Evolutionary conservation across 2,888 invertebrate genomes (phyloP).

Genomic region (Melanophora roralis): DNA sequence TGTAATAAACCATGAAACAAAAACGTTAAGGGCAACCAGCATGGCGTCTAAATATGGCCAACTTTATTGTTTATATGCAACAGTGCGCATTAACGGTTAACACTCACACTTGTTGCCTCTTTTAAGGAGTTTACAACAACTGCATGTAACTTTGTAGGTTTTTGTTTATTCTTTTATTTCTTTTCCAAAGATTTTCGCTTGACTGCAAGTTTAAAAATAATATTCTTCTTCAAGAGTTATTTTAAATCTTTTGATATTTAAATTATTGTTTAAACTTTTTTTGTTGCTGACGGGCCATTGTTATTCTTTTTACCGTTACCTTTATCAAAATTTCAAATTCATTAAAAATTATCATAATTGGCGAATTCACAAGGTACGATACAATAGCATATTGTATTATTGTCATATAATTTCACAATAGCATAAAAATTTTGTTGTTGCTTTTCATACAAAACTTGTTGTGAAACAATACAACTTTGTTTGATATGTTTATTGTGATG

Average conservation of each 20-base stretch:
- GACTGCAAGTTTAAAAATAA: constrained; percentile 24
- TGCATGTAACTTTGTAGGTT: neutral
- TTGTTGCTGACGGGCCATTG: constrained; percentile 1
- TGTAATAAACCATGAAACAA: constrained; percentile 17
- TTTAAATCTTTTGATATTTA: constrained; percentile 56
- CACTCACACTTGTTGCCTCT: constrained; percentile 41
- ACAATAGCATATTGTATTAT: too few species aligned
- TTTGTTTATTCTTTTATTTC: constrained; percentile 24
- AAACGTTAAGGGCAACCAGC: constrained; percentile 37
- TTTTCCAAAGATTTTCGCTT: constrained; percentile 32
- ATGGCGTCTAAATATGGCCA: constrained; percentile 65
- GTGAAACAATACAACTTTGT: too few species aligned
- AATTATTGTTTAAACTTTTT: constrained; percentile 27
- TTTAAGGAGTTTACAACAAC: neutral
- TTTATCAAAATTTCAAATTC: constrained; percentile 41
- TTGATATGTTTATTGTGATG: too few species aligned
- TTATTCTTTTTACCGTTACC: constrained; percentile 15
- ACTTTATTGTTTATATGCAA: constrained; percentile 53
- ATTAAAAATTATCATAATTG: constrained; percentile 45
- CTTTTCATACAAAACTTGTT: too few species aligned
- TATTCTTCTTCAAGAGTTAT: constrained; percentile 10
- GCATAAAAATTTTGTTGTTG: too few species aligned
- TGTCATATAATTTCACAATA: too few species aligned
- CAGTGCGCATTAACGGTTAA: constrained; percentile 30
- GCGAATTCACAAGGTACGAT: too few species aligned